phyloP scores from a whole-genome alignment of 2,113 vertebrate species.

The Suricata suricatta region DNA sequence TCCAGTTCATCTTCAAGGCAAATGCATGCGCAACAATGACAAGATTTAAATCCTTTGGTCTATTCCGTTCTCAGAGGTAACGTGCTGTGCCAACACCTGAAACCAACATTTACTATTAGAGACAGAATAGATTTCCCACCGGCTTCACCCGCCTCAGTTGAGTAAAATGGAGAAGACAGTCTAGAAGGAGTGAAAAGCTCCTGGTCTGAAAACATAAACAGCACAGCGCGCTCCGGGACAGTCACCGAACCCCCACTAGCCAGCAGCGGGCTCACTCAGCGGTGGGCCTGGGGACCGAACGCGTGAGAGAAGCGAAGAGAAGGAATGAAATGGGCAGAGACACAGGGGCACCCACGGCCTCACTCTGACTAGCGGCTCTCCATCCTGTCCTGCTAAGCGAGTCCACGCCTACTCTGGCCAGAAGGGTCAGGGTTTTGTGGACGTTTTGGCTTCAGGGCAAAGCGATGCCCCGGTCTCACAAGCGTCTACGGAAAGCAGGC shows the following conservation, averaged over 20 bases:
- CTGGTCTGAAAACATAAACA: background rate
- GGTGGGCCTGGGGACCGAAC: accelerated
- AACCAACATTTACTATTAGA: background rate
- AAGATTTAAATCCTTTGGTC: background rate
- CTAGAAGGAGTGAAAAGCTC: background rate
- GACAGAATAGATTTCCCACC: background rate
- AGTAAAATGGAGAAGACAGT: background rate
- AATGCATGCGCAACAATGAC: background rate
- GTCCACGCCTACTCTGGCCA: background rate
- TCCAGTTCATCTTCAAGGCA: background rate
- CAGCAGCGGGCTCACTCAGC: background rate
- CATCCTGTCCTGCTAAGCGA: background rate
- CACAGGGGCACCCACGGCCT: background rate
- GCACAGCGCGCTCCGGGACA: background rate
- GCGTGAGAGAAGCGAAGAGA: background rate
- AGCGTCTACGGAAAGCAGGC: background rate
- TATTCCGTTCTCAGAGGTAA: background rate
- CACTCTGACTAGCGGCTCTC: background rate
- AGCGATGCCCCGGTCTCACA: background rate
- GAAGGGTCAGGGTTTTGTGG: background rate
- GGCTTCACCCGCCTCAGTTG: background rate
- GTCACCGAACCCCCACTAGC: background rate
- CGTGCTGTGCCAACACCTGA: background rate
- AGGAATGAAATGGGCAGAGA: background rate
- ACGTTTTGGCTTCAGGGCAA: background rate